A percentile compares a stretch with the other conserved stretches of the same genome.
Conservation (phyloP, 2,888 invertebrate genomes). For the Invenusta paracnida region DNA sequence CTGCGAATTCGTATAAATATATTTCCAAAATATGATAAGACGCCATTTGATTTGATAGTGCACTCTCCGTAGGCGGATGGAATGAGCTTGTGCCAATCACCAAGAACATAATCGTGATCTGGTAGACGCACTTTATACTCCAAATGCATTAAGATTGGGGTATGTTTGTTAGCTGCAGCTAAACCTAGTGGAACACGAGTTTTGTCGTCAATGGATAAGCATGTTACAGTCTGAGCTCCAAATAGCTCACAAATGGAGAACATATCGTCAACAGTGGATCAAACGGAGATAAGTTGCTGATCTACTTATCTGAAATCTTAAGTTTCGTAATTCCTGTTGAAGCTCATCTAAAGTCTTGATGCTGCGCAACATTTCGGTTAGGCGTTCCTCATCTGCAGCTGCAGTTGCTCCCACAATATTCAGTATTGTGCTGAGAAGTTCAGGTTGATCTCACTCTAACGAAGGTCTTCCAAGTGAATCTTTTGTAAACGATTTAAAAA, state of each 20-base stretch:
- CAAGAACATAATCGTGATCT: slow-evolving; percentile 19
- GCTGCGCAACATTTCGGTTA: slow-evolving; percentile 30
- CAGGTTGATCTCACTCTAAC: slow-evolving; percentile 35
- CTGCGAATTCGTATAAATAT: neutral
- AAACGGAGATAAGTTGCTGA: slow-evolving; percentile 42
- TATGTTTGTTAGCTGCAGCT: slow-evolving; percentile 4
- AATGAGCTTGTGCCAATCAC: neutral
- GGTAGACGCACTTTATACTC: slow-evolving; percentile 46
- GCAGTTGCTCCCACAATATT: slow-evolving; percentile 28
- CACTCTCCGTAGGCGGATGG: neutral
- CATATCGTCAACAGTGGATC: slow-evolving; percentile 49
- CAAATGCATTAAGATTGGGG: slow-evolving; percentile 8
- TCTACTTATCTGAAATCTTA: slow-evolving; percentile 27
- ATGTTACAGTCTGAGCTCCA: slow-evolving; percentile 47
- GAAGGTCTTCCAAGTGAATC: slow-evolving; percentile 26
- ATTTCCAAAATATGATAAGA: neutral
- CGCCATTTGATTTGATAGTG: neutral
- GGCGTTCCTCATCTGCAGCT: slow-evolving; percentile 39
- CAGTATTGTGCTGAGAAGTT: slow-evolving; percentile 22
- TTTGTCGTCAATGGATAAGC: slow-evolving; percentile 52
- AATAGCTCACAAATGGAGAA: slow-evolving; percentile 50
- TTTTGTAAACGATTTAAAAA: slow-evolving; percentile 12
- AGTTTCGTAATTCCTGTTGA: neutral
- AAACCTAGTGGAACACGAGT: slow-evolving; percentile 18
- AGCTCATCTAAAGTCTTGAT: slow-evolving; percentile 34